A percentile compares a stretch with the other conserved stretches of the same genome.
Conservation (phyloP, 2,888 invertebrate genomes). For the Macrosiphum euphorbiae region DNA sequence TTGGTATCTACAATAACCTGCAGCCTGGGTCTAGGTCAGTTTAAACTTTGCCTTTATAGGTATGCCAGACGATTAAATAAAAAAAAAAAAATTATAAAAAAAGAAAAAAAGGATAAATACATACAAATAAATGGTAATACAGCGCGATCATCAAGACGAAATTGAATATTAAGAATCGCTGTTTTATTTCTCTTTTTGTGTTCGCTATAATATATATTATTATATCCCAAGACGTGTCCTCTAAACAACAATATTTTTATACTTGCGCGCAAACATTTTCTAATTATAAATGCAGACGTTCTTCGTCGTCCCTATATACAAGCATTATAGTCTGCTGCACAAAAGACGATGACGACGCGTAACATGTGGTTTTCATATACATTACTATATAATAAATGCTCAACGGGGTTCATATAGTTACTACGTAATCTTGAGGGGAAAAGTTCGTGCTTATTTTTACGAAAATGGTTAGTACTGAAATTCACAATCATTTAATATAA, state of each 20-base stretch:
- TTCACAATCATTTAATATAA: background rate
- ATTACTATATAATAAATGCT: background rate
- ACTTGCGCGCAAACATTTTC: constrained; percentile 14
- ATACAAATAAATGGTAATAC: background rate
- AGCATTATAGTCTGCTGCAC: background rate
- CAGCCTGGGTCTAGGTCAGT: constrained; percentile 11
- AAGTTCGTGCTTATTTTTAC: background rate
- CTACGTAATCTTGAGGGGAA: too few species aligned
- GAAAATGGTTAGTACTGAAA: background rate
- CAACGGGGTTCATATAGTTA: background rate
- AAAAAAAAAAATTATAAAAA: background rate
- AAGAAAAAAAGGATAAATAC: background rate
- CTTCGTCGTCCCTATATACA: background rate
- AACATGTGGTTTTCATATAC: background rate
- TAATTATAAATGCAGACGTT: constrained; percentile 31
- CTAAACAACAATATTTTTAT: constrained; percentile 39
- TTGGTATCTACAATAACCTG: background rate
- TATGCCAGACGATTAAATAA: too few species aligned
- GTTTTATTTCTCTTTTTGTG: constrained; percentile 17
- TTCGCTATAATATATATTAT: background rate
- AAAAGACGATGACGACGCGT: background rate
- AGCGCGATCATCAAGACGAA: background rate
- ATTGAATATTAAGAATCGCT: background rate
- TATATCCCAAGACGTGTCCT: background rate
- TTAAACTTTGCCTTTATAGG: background rate